Conservation (phyloP, 2,113 vertebrate genomes). For the Glaucidium brasilianum region DNA sequence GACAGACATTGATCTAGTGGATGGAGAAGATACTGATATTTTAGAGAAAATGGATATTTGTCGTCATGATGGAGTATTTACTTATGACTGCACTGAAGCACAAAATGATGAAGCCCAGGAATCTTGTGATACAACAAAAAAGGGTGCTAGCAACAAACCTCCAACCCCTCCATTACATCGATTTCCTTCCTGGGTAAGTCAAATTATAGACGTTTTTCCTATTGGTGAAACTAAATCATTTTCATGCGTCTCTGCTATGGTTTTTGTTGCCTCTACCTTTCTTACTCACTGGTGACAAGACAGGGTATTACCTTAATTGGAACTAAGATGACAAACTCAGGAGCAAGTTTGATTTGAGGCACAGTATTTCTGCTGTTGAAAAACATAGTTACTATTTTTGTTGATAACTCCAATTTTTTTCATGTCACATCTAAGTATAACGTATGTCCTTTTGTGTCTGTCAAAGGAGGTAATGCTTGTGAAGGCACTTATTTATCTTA, state of each 20-base stretch:
- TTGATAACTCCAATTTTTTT: background rate
- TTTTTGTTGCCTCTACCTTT: background rate
- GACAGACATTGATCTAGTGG: constrained; percentile 83
- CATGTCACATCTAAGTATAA: background rate
- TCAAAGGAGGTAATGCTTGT: background rate
- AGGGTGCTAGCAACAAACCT: constrained; percentile 76
- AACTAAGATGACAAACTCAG: background rate
- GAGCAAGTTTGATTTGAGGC: background rate
- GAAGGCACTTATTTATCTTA: background rate
- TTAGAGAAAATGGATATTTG: constrained; percentile 75
- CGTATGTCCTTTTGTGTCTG: background rate
- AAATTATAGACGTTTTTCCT: background rate
- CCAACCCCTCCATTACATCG: constrained; percentile 95
- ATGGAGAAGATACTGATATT: constrained; percentile 68
- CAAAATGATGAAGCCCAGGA: constrained; percentile 48
- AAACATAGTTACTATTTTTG: background rate
- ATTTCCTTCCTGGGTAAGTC: constrained; percentile 95
- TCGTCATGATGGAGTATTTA: constrained; percentile 68
- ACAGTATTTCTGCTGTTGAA: background rate
- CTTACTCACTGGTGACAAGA: background rate
- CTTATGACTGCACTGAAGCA: constrained; percentile 54
- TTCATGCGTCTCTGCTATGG: background rate
- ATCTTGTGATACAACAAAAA: constrained; percentile 53
- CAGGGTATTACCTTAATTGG: background rate
- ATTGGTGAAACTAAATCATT: background rate